Evolutionary conservation across 64 coral and sea anemone species (phyloP).

Genomic region (Porites australiensis): DNA sequence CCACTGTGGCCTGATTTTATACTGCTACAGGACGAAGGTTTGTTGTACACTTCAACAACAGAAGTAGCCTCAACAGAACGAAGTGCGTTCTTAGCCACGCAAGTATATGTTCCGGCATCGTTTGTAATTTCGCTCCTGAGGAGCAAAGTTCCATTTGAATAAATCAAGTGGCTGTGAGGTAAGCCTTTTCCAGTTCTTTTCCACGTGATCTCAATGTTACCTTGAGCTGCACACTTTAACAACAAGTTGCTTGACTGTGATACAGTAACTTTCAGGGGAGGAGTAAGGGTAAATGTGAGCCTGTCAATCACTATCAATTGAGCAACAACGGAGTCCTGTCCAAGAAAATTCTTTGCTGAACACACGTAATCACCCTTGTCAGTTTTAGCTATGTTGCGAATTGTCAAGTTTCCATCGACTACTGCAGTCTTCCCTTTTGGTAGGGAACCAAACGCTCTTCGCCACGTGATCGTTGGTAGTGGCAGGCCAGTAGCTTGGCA

Average conservation of each 20-base stretch:
- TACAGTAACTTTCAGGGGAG: neutral
- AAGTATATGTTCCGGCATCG: conserved; percentile 12
- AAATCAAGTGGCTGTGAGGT: conserved; percentile 19
- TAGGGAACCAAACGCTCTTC: neutral
- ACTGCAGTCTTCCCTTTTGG: neutral
- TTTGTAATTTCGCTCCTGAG: neutral
- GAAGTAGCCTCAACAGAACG: neutral
- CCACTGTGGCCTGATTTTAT: neutral
- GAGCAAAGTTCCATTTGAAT: conserved; percentile 47
- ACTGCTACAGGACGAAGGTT: neutral
- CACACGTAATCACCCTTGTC: conserved; percentile 37
- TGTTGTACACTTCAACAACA: neutral
- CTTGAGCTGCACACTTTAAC: neutral
- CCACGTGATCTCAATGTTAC: neutral
- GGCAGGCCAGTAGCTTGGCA: conserved; percentile 52
- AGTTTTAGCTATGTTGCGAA: neutral
- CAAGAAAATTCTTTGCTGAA: conserved; percentile 35
- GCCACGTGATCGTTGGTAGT: conserved; percentile 34
- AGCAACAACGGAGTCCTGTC: neutral
- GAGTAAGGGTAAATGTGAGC: conserved; percentile 30
- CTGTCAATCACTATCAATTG: conserved; percentile 4
- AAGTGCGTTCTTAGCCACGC: conserved; percentile 6
- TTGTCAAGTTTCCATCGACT: neutral
- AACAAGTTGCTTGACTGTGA: neutral
- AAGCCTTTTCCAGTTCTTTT: neutral